Evolutionary conservation across 1,140 invertebrate species (phyloP).

Genomic region (Phthorimaea operculella): DNA sequence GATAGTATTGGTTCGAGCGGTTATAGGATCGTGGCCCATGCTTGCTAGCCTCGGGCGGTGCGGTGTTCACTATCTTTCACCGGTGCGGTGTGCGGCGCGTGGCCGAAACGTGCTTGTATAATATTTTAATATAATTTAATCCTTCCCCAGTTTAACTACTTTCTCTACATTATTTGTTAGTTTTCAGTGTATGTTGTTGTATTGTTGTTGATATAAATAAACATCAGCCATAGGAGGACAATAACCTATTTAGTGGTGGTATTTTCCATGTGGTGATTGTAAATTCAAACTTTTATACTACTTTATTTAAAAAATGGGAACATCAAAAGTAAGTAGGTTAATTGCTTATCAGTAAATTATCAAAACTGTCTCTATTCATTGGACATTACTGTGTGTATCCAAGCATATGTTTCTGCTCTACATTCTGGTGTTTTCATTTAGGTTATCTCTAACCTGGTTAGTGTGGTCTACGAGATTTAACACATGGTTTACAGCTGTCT

Average conservation of each 20-base stretch:
- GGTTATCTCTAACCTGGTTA: too few species aligned
- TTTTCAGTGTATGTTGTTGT: constrained; percentile 6
- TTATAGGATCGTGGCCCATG: constrained; percentile 15
- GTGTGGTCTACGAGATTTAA: too few species aligned
- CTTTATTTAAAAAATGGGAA: constrained; percentile 19
- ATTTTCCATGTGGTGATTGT: constrained; percentile 9
- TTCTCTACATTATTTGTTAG: constrained; percentile 5
- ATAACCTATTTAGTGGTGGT: constrained; percentile 24
- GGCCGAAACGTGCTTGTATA: not conserved
- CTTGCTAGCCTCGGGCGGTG: constrained; percentile 17
- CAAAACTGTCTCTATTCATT: constrained; percentile 2
- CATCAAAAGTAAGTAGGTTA: constrained; percentile 27
- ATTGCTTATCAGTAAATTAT: constrained; percentile 24
- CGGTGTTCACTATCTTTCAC: not conserved
- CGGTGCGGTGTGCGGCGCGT: not conserved
- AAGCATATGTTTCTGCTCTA: too few species aligned
- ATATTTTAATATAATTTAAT: not conserved
- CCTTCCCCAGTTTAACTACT: not conserved
- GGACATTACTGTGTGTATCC: not conserved
- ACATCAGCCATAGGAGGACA: constrained; percentile 15
- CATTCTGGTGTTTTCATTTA: too few species aligned
- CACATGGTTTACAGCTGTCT: too few species aligned
- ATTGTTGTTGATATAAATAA: constrained; percentile 18
- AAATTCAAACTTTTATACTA: constrained; percentile 9
- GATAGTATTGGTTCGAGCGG: constrained; percentile 16